Evolutionary conservation across 2,888 invertebrate genomes (phyloP).

Genomic region (Phaedon cochleariae): DNA sequence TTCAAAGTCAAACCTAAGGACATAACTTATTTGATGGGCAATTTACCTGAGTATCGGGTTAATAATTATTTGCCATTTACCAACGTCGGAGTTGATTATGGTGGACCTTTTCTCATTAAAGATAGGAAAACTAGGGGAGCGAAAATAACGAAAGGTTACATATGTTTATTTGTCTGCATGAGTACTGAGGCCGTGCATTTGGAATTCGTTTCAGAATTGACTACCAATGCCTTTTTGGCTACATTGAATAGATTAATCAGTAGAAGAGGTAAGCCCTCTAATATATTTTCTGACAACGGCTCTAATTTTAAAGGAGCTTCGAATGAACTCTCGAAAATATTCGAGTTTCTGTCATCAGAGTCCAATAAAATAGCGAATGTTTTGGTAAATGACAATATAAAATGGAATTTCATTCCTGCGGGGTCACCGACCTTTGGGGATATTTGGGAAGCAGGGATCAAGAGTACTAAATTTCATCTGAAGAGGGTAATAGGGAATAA

Average conservation of each 20-base stretch:
- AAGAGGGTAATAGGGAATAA: conserved; percentile 24
- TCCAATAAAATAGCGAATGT: background rate
- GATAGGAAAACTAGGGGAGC: conserved; percentile 37
- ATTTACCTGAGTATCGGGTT: conserved; percentile 42
- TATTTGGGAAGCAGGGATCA: too few species aligned
- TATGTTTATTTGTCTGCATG: too few species aligned
- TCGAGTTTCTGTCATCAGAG: conserved; percentile 4
- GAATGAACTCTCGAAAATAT: conserved; percentile 29
- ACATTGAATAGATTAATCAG: conserved; percentile 38
- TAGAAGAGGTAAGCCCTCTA: conserved; percentile 34
- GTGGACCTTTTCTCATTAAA: conserved; percentile 44
- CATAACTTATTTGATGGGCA: conserved; percentile 42
- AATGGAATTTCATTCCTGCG: conserved; percentile 45
- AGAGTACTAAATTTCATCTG: conserved; percentile 27
- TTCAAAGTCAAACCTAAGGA: conserved; percentile 34
- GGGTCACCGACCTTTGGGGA: too few species aligned
- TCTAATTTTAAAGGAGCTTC: conserved; percentile 41
- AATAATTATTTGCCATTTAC: conserved; percentile 39
- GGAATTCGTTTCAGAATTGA: conserved; percentile 33
- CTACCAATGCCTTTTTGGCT: conserved; percentile 31
- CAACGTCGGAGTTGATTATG: conserved; percentile 45
- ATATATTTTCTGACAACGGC: conserved; percentile 41
- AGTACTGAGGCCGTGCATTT: conserved; percentile 43
- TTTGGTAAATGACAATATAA: conserved; percentile 26
- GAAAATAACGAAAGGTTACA: conserved; percentile 35